Base-by-base conservation (phyloP, 1,140 invertebrate species). In the Ladona fulva region DNA sequence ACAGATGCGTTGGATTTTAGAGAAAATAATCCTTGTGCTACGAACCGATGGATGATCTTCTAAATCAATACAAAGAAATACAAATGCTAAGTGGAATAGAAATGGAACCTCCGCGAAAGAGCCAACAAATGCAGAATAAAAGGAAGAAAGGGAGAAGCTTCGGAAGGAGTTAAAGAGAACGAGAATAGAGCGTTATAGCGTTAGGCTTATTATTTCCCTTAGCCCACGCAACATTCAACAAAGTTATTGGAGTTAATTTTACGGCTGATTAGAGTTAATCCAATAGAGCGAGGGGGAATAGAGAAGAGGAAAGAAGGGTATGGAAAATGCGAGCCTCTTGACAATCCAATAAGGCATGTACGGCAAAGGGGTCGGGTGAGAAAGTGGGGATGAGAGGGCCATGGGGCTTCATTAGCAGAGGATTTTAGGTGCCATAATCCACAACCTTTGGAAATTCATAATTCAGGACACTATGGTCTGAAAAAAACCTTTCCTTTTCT, bases 171-270 rank as follows among this genome's bases (percentile, higher is more conserved):
- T 10, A 19, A 52, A 19, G 52, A 66, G 52, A 12, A 12, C 1
- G 12, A 66, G 52, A 66, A 66, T 6, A 66, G 52, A 12, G 5
- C 52, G n/a, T 66, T 66, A 66, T 12, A 66, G 14, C 52, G n/a
- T 66, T 66, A 66, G 16, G 52, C 14, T 66, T 66, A 66, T 66
- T 66, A 66, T 66, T 66, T 66, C 52, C 52, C 52, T 16, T 66
- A 66, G 5, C 52, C 52, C 52, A 66, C 52, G 52, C 52, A 66
- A 66, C 52, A 66, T 66, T 66, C 52, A 66, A 66, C 52, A 66
- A 66, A 66, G 52, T 66, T 66, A 66, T 66, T 66, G 52, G n/a
- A 66, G 52, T 66, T 66, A 66, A 66, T 66, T 66, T 66, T 66
- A 66, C 52, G 52, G 52, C 52, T 66, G 52, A 66, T 66, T 66